These are phyloP conservation scores for Thunnus albacares DNA, from an alignment of 2,797 vertebrate genomes.

Conservation along the genomic window DNA sequence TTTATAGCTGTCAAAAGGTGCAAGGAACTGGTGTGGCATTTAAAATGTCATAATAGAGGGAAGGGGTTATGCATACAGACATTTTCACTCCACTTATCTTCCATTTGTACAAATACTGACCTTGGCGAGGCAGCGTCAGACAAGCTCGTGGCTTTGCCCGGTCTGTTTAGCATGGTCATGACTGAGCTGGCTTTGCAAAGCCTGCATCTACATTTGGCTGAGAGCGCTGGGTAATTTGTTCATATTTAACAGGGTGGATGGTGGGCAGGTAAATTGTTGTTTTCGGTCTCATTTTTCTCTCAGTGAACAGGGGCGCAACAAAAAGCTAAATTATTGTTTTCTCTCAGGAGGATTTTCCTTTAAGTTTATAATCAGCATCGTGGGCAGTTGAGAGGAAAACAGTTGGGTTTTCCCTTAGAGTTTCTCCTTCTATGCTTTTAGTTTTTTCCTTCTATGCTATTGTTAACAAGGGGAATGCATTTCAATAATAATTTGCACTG, in stretches of 20 bases:
- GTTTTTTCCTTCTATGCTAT: background rate
- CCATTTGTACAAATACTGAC: slow-evolving; percentile 14
- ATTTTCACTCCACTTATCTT: slow-evolving; percentile 17
- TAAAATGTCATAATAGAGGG: slow-evolving; percentile 34
- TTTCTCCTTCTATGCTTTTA: background rate
- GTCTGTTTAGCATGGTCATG: slow-evolving; percentile 7
- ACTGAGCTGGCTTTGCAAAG: slow-evolving; percentile 11
- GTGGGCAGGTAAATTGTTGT: slow-evolving; percentile 61
- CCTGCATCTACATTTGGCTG: background rate
- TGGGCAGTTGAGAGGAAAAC: background rate
- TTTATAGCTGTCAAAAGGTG: background rate
- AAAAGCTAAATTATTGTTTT: slow-evolving; percentile 50
- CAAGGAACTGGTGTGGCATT: slow-evolving; percentile 5
- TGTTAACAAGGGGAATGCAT: slow-evolving; percentile 26
- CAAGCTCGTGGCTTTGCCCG: background rate
- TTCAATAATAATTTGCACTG: slow-evolving; percentile 47
- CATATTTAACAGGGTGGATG: slow-evolving; percentile 24
- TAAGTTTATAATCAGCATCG: slow-evolving; percentile 13
- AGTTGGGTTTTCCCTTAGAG: background rate
- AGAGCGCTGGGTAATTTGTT: slow-evolving; percentile 31
- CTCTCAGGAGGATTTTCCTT: slow-evolving; percentile 32
- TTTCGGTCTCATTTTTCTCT: slow-evolving; percentile 41
- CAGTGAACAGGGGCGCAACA: slow-evolving; percentile 1
- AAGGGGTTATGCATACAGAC: background rate
- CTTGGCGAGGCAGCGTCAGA: background rate